Conservation (phyloP, 2,797 vertebrate species). For the Spea hammondii region DNA sequence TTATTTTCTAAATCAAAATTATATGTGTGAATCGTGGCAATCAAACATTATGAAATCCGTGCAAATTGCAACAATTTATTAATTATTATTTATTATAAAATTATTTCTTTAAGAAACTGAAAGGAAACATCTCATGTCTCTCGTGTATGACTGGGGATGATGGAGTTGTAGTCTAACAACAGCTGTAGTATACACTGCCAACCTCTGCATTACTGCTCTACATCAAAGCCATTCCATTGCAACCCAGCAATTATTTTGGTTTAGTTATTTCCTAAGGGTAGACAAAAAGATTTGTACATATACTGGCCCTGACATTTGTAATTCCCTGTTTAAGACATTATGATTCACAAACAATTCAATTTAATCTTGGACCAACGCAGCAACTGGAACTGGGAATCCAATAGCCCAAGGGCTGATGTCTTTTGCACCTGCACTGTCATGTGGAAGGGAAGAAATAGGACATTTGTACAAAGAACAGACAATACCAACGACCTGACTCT, state of each 20-base stretch:
- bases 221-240: slow-evolving; percentile 4
- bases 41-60: too few species aligned
- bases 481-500: slow-evolving; percentile 31
- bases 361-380: slow-evolving; percentile 18
- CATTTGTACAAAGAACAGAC: slow-evolving; percentile 14
- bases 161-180: neutral
- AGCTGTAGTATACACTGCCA: neutral
- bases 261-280: neutral
- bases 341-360: slow-evolving; percentile 38
- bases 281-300: slow-evolving; percentile 2
- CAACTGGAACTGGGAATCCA: neutral
- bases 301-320: slow-evolving; percentile 32
- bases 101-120: too few species aligned
- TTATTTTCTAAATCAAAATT: too few species aligned
- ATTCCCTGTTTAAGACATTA: slow-evolving; percentile 19
- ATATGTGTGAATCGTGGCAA: too few species aligned
- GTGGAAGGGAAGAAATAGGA: slow-evolving; percentile 6
- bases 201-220: neutral
- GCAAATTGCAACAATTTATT: too few species aligned
- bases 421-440: slow-evolving; percentile 36
- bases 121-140: too few species aligned
- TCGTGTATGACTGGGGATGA: neutral
- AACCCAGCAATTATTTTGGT: slow-evolving; percentile 6
- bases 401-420: slow-evolving; percentile 26
- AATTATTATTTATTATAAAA: too few species aligned